These are phyloP conservation scores for Nanorana parkeri DNA, from an alignment of 2,113 vertebrate species.

Conservation along the genomic window DNA sequence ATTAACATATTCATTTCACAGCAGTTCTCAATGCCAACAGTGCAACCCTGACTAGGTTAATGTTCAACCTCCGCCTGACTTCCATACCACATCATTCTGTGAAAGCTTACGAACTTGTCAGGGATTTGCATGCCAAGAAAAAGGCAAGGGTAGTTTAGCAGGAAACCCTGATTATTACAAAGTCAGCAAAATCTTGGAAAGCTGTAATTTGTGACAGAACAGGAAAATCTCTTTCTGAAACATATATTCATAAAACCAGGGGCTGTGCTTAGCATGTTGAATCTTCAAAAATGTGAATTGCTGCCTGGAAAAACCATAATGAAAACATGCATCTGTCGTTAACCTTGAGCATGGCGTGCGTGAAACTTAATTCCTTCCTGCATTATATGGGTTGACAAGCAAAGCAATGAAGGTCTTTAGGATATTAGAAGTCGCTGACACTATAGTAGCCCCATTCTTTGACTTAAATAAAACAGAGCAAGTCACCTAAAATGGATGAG, in stretches of 20 bases:
- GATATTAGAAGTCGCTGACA: too few species aligned
- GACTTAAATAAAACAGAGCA: too few species aligned
- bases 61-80: constrained; percentile 17
- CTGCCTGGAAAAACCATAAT: too few species aligned
- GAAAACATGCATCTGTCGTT: too few species aligned
- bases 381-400: too few species aligned
- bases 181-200: constrained; percentile 42
- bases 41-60: constrained; percentile 24
- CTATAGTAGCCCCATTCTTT: too few species aligned
- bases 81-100: constrained; percentile 2
- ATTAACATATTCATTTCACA: constrained; percentile 2
- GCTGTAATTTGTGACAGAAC: constrained; percentile 29
- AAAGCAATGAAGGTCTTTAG: too few species aligned
- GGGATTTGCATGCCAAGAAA: constrained; percentile 16
- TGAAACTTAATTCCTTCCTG: too few species aligned
- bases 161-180: constrained; percentile 40
- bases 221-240: constrained; percentile 1
- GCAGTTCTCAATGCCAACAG: constrained; percentile 8
- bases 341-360: too few species aligned
- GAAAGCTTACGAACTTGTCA: constrained; percentile 38
- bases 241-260: neutral
- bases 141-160: constrained; percentile 36
- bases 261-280: neutral
- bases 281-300: too few species aligned
- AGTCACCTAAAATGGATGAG: too few species aligned